phyloP scores from a whole-genome alignment of 2,797 vertebrate species.

The Takifugu rubripes region DNA sequence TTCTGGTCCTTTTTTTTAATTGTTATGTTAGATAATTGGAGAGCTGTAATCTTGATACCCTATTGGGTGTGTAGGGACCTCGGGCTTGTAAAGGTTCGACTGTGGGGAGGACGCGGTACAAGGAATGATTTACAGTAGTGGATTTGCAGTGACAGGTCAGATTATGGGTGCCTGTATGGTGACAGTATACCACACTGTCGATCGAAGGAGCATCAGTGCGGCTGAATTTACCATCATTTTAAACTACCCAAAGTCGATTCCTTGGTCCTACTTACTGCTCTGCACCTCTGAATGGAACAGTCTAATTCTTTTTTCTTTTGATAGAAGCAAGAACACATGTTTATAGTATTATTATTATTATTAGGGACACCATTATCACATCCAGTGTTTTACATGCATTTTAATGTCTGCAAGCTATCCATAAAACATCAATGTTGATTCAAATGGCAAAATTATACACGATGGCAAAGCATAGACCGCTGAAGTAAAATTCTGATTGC shows the following conservation, averaged over 20 bases:
- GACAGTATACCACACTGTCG: conserved; percentile 51
- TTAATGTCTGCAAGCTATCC: not conserved
- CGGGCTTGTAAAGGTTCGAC: conserved; percentile 23
- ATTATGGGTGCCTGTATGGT: conserved; percentile 54
- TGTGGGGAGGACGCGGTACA: conserved; percentile 15
- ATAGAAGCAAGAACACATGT: conserved; percentile 8
- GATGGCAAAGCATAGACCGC: not conserved
- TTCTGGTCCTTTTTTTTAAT: conserved; percentile 12
- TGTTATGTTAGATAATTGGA: conserved; percentile 12
- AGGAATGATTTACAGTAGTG: conserved; percentile 65
- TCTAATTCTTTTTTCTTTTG: conserved; percentile 15
- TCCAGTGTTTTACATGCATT: conserved; percentile 13
- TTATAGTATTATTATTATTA: no score
- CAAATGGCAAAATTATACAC: conserved; percentile 2
- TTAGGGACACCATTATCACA: not conserved
- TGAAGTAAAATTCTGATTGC: conserved; percentile 4
- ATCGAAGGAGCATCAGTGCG: conserved; percentile 63
- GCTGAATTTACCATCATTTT: conserved; percentile 49
- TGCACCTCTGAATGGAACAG: conserved; percentile 16
- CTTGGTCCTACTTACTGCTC: conserved; percentile 44
- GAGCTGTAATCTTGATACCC: conserved; percentile 4
- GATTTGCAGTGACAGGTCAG: conserved; percentile 65
- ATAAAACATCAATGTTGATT: conserved; percentile 6
- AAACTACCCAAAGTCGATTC: conserved; percentile 45
- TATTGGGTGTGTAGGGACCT: conserved; percentile 25